Evolutionary conservation across 2,888 invertebrate genomes (phyloP), one percentile per base, ranked within the genome.

Genomic region (Drosophila lacicola): DNA sequence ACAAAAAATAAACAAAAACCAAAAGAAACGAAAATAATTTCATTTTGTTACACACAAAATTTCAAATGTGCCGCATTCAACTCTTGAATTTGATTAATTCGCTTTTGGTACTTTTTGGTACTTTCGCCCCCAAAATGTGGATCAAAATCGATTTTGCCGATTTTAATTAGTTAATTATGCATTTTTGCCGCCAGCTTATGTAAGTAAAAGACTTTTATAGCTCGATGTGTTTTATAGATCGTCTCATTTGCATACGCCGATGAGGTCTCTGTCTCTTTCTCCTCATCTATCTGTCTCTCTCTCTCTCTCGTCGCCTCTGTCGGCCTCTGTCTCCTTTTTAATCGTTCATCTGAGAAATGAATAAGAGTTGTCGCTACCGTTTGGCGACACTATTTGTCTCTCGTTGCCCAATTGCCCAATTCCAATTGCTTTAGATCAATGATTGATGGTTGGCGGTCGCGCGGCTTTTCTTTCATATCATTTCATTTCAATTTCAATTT

Each of bases 21-120:
- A 47, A 25, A 42, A 41, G 8, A 36, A 19, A 29, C 29, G 29
- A 17, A 54, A 61, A 55, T n/a, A 29, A 61, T 67, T 74, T 74
- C 41, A 60, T 63, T 63, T 49, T 60, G 51, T 58, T 42, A 54
- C 42, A 54, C 21, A 25, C 36, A 17, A 71, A 64, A 65, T 67
- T 63, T 86, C 75, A 87, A 83, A 83, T 66, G 60, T 47, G 78
- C 81, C 84, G 84, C 73, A 17, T 21, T 34, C 54, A 46, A 25
- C 42, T 47, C 36, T 69, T 69, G 84, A 78, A 72, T 84, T 82
- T 82, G 82, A 82, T 85, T 85, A 79, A 82, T 82, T 74, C 65
- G 58, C 39, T n/a, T 51, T 51, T 66, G 65, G 49, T 67, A 87
- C 84, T 78, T 85, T 81, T 55, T 45, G 65, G 50, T 67, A 82